A percentile compares a stretch with the other conserved stretches of the same genome.
phyloP scores from a whole-genome alignment of 2,797 vertebrate genomes.

The Adelosebastes latens region DNA sequence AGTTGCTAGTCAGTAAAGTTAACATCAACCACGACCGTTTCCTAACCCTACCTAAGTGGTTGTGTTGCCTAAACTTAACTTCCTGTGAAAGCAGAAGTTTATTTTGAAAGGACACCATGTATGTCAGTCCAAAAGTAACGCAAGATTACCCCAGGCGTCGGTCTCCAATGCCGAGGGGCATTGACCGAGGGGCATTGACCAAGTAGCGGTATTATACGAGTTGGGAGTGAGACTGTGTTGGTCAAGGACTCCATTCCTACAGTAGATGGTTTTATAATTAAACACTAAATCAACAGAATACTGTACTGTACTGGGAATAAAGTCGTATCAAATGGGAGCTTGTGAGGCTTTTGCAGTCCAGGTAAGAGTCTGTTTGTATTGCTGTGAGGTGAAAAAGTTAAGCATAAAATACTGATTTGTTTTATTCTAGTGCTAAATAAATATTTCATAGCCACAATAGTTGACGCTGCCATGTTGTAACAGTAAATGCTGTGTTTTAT shows the following conservation, averaged over 20 bases:
- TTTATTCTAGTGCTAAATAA: background rate
- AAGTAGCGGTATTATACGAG: too few species aligned
- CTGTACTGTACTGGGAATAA: background rate
- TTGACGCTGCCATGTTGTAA: background rate
- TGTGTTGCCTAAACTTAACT: too few species aligned
- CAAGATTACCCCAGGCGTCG: too few species aligned
- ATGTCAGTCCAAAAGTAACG: too few species aligned
- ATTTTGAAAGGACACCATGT: too few species aligned
- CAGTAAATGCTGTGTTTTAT: slow-evolving; percentile 6
- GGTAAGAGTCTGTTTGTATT: background rate
- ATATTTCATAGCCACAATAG: slow-evolving; percentile 11
- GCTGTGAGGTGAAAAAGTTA: background rate
- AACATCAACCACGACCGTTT: too few species aligned
- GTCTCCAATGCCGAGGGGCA: too few species aligned
- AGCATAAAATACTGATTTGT: slow-evolving; percentile 15
- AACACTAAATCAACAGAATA: background rate
- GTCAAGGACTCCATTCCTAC: background rate
- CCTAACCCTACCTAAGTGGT: too few species aligned
- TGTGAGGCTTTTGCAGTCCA: background rate
- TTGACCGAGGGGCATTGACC: too few species aligned
- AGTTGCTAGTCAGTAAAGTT: too few species aligned
- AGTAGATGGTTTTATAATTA: background rate
- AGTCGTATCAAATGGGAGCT: background rate
- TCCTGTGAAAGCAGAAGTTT: too few species aligned
- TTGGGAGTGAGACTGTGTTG: too few species aligned